Base-by-base conservation (phyloP, 2,888 invertebrate genomes). In the Eupithecia tripunctaria region DNA sequence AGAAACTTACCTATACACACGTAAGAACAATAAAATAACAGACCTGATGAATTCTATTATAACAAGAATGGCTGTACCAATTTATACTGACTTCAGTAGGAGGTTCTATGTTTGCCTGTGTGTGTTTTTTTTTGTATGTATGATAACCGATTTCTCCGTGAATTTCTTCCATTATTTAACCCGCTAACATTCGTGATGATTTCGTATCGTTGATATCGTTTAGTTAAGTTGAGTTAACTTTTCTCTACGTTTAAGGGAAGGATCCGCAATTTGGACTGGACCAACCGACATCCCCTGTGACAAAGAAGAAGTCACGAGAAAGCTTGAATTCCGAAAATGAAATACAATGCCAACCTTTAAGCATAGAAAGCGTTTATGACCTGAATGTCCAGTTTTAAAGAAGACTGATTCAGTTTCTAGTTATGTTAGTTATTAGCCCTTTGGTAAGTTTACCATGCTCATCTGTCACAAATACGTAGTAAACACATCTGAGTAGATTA, bases 171-270 rank as follows among this genome's bases (percentile, higher is more conserved):
- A n/a, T n/a, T n/a, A n/a, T n/a, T n/a, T n/a, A n/a, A n/a, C n/a
- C n/a, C n/a, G n/a, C n/a, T n/a, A n/a, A n/a, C n/a, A n/a, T n/a
- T n/a, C n/a, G n/a, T n/a, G n/a, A n/a, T n/a, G 8, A n/a, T n/a
- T 47, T 47, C n/a, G 47, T n/a, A n/a, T 47, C n/a, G 18, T 43
- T 6, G 41, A 7, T 21, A 21, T 12, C 10, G 2, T 47, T 47
- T 47, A 10, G n/a, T 56, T 14, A 5, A 56, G 21, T 25, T 56
- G 21, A 5, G n/a, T 47, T 38, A 38, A 18, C 7, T 47, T 21
- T 56, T 25, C 25, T 56, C 56, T 56, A 14, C 56, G 25, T 56
- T 56, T 56, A 56, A 56, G 56, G 56, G 21, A 56, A 56, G 12
- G 25, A 56, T 12, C 25, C 25, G 4, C 4, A 21, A 5, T 56